Percentiles rank a stretch among this genome's conserved stretches.
These are phyloP conservation scores for Oreortyx pictus DNA, from an alignment of 2,797 vertebrate genomes.

Conservation along the genomic window DNA sequence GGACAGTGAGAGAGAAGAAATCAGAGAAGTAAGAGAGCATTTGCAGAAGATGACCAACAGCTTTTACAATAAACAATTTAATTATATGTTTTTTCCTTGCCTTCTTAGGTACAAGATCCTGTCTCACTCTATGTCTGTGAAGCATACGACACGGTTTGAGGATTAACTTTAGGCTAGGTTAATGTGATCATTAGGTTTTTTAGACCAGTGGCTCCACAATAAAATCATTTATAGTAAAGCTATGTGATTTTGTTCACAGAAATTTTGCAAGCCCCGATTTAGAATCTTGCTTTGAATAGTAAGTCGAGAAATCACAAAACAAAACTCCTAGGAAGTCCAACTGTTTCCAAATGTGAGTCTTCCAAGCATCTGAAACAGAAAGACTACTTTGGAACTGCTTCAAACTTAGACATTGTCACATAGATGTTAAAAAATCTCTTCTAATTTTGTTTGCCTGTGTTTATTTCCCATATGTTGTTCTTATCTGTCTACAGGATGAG, in stretches of 20 bases:
- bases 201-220: neutral
- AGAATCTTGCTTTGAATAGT: neutral
- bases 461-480: neutral
- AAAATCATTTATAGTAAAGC: neutral
- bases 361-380: constrained; percentile 21
- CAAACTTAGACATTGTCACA: neutral
- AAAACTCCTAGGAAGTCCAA: neutral
- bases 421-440: neutral
- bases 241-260: neutral
- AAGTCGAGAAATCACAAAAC: neutral
- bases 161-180: neutral
- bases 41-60: neutral
- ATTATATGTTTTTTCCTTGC: neutral
- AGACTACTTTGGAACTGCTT: neutral
- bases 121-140: neutral
- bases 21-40: neutral
- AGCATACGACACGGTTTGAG: neutral
- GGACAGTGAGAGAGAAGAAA: neutral
- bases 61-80: neutral
- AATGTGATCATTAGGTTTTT: neutral
- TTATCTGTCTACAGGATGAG: neutral
- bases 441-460: neutral
- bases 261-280: neutral
- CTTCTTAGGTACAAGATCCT: neutral
- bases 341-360: neutral